A percentile compares a stretch with the other conserved stretches of the same genome.
phyloP scores from a whole-genome alignment of 2,797 vertebrate genomes.

The Characodon lateralis region DNA sequence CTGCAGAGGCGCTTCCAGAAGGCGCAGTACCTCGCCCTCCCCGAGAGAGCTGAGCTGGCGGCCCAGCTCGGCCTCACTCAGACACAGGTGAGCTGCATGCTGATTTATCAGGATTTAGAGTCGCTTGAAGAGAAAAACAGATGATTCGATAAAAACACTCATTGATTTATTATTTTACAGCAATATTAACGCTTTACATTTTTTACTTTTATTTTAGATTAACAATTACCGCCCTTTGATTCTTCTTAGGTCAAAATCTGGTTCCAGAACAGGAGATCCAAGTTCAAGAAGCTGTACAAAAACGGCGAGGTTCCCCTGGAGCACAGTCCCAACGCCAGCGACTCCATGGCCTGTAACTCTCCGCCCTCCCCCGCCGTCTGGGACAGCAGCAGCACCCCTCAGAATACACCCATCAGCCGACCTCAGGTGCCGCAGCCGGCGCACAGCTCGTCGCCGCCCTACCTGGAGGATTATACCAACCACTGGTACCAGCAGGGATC shows the following conservation, averaged over 20 bases:
- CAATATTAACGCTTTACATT: neutral
- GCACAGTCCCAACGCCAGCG: slow-evolving; percentile 97
- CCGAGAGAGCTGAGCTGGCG: slow-evolving; percentile 94
- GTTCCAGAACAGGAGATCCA: slow-evolving; percentile 98
- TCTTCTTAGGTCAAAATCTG: slow-evolving; percentile 93
- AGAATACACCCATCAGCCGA: slow-evolving; percentile 83
- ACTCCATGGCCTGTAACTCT: slow-evolving; percentile 98
- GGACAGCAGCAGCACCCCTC: slow-evolving; percentile 85
- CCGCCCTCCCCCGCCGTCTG: slow-evolving; percentile 92
- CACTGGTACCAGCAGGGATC: slow-evolving; percentile 95
- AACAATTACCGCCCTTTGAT: slow-evolving; percentile 1
- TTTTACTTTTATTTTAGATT: neutral
- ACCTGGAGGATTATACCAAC: slow-evolving; percentile 92
- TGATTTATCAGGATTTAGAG: neutral
- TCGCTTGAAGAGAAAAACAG: neutral
- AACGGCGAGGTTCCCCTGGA: slow-evolving; percentile 95
- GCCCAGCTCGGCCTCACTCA: slow-evolving; percentile 96
- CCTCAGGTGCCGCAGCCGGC: slow-evolving; percentile 87
- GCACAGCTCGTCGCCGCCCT: slow-evolving; percentile 91
- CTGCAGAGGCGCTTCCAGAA: slow-evolving; percentile 97
- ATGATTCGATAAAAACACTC: neutral
- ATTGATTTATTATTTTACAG: neutral
- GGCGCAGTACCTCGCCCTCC: slow-evolving; percentile 95
- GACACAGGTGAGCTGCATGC: slow-evolving; percentile 84
- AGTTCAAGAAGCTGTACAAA: slow-evolving; percentile 99